Base-by-base conservation (phyloP, 1,140 invertebrate genomes). In the Doryteuthis pealeii region DNA sequence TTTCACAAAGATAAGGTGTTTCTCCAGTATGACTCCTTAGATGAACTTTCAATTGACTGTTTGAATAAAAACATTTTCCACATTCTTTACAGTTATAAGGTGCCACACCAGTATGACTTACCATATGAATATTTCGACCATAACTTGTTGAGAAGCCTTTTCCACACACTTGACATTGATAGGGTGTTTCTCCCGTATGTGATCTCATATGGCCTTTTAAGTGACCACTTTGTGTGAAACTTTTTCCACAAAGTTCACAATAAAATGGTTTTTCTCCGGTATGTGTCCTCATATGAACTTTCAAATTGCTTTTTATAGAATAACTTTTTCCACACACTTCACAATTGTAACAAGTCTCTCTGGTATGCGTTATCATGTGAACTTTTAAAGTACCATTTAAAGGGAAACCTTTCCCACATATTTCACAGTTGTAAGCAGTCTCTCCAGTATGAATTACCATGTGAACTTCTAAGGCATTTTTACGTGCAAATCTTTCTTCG, bases 331-430 rank as follows among this genome's bases (percentile, higher is more conserved):
- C 94, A 86, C 97, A 99, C 79, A 98, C 96, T 40, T 40, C 35
- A 40, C 35, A 40, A 40, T 3, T 5, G 10, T 40, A 40, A 40
- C 4, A 5, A 5, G 88, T 99, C 96, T 89, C 97, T 99, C 58
- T 94, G 94, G 87, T 98, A 99, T 1, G 97, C 97, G 72, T 97
- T 89, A 88, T 99, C 97, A 87, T 99, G 96, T 26, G 97, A 99
- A 83, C 99, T 97, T 10, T 96, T 99, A 77, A 96, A 89, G 84
- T 98, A 96, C 4, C 35, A 40, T 40, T 40, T 40, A 10, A 3
- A 5, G 35, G 4, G 10, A 40, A 40, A 5, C 4, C 35, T 40
- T 40, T 40, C 10, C 35, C 35, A 40, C 35, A 40, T 5, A 40
- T 10, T 3, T 40, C 4, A 40, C 35, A 40, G 3, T 3, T 40